phyloP scores from a whole-genome alignment of 2,113 vertebrate genomes.

The Nothoprocta pentlandii region DNA sequence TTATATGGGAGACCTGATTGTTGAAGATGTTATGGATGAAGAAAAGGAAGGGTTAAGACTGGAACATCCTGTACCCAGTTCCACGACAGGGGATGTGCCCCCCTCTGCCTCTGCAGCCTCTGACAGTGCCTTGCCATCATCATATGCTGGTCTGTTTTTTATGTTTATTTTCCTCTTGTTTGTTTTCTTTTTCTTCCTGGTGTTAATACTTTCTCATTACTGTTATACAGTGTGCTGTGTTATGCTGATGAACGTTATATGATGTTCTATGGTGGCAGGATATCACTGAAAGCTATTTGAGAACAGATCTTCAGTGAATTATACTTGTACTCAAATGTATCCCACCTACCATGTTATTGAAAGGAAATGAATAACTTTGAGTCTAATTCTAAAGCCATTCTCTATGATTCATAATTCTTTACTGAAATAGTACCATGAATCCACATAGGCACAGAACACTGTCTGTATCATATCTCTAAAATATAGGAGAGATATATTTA shows the following conservation, averaged over 20 bases:
- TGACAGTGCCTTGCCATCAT: slow-evolving; percentile 15
- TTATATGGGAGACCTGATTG: not conserved
- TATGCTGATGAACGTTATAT: not conserved
- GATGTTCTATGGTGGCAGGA: not conserved
- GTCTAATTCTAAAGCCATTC: not conserved
- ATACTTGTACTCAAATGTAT: not conserved
- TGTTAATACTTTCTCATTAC: not conserved
- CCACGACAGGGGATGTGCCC: not conserved
- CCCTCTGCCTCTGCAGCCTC: slow-evolving; percentile 25
- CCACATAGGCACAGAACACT: not conserved
- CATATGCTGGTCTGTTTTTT: slow-evolving; percentile 72
- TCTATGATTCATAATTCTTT: not conserved
- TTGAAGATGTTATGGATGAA: slow-evolving; percentile 48
- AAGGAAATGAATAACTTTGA: not conserved
- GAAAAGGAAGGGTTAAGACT: slow-evolving; percentile 30
- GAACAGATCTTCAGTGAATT: not conserved
- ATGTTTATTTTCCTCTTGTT: not conserved
- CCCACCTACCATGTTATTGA: not conserved
- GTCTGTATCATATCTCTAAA: not conserved
- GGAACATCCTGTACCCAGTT: not conserved
- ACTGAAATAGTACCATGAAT: not conserved
- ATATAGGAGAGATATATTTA: not conserved
- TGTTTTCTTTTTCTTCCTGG: not conserved
- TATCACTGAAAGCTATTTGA: not conserved
- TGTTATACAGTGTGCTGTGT: not conserved